Percentiles rank a stretch among this genome's conserved stretches.
phyloP scores from a whole-genome alignment of 2,797 vertebrate genomes.

The Darevskia mixta region DNA sequence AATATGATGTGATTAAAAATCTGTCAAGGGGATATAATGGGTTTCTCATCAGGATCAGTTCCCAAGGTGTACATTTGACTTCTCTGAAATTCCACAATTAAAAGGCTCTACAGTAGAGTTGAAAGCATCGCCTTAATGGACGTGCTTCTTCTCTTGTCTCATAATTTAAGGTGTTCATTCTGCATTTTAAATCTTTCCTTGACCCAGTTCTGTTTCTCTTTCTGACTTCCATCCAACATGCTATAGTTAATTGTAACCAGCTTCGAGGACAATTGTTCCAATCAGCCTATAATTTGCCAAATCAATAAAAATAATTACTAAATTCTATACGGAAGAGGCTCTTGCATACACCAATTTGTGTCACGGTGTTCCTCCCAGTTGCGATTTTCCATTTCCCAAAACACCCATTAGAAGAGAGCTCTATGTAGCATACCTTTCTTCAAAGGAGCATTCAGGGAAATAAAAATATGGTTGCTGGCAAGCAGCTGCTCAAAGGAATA shows the following conservation, averaged over 20 bases:
- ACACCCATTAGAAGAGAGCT: neutral
- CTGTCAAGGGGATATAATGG: neutral
- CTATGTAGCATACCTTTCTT: neutral
- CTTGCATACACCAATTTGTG: neutral
- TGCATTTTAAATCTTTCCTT: conserved; percentile 10
- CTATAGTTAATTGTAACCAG: conserved; percentile 1
- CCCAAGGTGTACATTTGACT: neutral
- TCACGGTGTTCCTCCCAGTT: neutral
- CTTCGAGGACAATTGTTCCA: neutral
- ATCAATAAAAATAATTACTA: neutral
- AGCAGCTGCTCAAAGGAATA: neutral
- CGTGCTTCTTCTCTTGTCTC: neutral
- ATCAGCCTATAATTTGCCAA: neutral
- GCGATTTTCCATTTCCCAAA: neutral
- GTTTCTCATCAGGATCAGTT: neutral
- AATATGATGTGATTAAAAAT: conserved; percentile 19
- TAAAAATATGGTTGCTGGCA: neutral
- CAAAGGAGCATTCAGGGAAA: neutral
- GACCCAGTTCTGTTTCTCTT: conserved; percentile 1
- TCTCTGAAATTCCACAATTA: conserved; percentile 14
- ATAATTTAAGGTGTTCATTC: neutral
- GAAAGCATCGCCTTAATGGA: conserved; percentile 2
- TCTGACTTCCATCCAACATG: neutral
- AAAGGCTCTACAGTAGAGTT: neutral
- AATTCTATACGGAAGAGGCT: neutral